Percentiles rank a stretch among this genome's conserved stretches.
These are phyloP conservation scores for Pongo abelii DNA, from an alignment of 2,113 vertebrate genomes.

Conservation along the genomic window DNA sequence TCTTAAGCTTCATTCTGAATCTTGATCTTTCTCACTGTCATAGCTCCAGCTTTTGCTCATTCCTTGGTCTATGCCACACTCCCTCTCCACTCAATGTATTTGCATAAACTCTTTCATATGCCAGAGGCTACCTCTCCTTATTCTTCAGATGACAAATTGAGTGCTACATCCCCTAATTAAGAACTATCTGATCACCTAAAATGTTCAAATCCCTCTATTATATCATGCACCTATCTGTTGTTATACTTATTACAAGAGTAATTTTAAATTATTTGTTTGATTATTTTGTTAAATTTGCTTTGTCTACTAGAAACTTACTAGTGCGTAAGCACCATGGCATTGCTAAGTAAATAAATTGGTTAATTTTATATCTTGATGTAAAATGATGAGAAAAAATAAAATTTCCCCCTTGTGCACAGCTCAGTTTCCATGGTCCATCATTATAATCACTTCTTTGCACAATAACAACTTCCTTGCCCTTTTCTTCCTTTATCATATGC, in stretches of 20 bases:
- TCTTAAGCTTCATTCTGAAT: neutral
- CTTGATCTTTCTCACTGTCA: neutral
- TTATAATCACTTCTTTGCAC: neutral
- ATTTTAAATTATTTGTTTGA: neutral
- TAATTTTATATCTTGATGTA: neutral
- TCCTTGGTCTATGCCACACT: neutral
- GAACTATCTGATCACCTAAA: neutral
- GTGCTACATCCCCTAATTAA: neutral
- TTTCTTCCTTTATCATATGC: neutral
- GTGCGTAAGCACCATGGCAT: neutral
- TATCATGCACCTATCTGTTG: neutral
- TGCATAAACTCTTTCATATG: neutral
- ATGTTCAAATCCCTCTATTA: neutral
- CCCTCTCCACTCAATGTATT: neutral
- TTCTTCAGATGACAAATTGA: neutral
- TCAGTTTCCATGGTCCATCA: neutral
- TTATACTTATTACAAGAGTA: neutral
- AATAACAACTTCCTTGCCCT: neutral
- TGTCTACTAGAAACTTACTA: neutral
- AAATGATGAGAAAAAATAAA: neutral
- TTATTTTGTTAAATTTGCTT: neutral
- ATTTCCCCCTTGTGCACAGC: neutral
- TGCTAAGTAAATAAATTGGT: neutral
- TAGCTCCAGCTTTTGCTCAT: neutral
- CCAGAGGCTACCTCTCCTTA: neutral